Conservation (phyloP, 1,140 invertebrate species). For the Drosophila arizonae region DNA sequence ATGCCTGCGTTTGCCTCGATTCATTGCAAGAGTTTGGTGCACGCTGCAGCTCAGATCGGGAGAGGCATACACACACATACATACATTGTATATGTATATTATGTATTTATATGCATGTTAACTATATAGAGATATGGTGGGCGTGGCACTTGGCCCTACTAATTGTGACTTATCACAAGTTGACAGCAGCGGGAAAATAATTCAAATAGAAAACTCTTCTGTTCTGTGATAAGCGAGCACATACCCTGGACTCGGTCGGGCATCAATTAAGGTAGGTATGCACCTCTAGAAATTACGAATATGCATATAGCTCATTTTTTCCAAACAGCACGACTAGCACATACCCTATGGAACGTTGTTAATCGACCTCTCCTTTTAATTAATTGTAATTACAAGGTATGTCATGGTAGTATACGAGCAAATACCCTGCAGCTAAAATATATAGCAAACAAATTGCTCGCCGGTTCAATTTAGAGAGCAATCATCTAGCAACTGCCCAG, state of each 20-base stretch:
- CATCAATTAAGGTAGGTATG: no score
- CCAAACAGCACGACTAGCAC: no score
- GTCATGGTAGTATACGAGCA: no score
- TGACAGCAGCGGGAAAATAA: slow-evolving; percentile 16
- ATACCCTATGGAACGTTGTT: no score
- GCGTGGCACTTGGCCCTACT: slow-evolving; percentile 16
- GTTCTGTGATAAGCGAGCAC: slow-evolving; percentile 1
- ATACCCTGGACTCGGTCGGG: background rate
- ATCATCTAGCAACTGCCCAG: no score
- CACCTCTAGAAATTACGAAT: no score
- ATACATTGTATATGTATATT: background rate
- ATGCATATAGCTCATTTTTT: no score
- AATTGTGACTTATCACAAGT: slow-evolving; percentile 45
- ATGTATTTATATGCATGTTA: background rate
- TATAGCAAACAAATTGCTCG: background rate
- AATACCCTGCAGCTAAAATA: background rate
- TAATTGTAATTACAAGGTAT: no score
- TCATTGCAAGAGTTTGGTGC: slow-evolving; percentile 23
- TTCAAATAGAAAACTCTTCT: background rate
- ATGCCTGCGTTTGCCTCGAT: slow-evolving; percentile 19
- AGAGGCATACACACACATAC: background rate
- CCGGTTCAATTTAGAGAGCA: background rate
- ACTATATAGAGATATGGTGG: background rate
- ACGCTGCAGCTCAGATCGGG: slow-evolving; percentile 1
- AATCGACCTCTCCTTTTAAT: no score